Evolutionary conservation across 2,113 vertebrate species (phyloP).

Genomic region (Chlorodrepanis virens): DNA sequence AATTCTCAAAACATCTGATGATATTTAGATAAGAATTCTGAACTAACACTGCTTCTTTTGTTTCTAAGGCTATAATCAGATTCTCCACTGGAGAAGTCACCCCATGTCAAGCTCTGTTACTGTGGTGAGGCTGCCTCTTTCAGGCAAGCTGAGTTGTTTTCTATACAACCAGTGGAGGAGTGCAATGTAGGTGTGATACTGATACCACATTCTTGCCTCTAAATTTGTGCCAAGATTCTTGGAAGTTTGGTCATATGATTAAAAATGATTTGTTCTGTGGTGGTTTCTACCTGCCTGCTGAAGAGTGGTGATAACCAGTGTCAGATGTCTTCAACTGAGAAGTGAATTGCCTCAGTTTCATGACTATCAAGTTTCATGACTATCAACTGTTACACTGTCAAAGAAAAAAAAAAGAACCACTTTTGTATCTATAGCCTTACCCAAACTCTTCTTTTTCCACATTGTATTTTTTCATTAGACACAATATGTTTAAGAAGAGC

Average conservation of each 20-base stretch:
- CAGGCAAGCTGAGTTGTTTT: background rate
- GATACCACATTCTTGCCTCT: background rate
- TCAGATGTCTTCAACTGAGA: background rate
- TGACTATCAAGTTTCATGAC: background rate
- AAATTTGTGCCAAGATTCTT: background rate
- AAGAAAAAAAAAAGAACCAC: background rate
- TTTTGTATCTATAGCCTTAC: background rate
- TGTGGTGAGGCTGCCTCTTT: background rate
- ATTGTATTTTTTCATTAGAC: background rate
- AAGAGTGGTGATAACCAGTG: background rate
- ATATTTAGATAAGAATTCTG: background rate
- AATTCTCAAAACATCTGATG: background rate
- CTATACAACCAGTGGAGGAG: background rate
- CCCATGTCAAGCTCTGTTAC: background rate
- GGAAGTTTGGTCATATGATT: accelerated
- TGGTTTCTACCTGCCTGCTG: background rate
- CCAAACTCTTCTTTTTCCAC: background rate
- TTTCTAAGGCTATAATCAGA: background rate
- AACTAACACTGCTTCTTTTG: background rate
- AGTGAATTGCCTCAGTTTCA: background rate
- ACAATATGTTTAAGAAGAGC: background rate
- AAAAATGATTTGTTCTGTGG: background rate
- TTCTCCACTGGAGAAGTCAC: background rate
- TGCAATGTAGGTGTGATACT: background rate
- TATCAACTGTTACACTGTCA: background rate